Evolutionary conservation across 2,888 invertebrate species (phyloP).

Genomic region (Drosophila aldrichi): DNA sequence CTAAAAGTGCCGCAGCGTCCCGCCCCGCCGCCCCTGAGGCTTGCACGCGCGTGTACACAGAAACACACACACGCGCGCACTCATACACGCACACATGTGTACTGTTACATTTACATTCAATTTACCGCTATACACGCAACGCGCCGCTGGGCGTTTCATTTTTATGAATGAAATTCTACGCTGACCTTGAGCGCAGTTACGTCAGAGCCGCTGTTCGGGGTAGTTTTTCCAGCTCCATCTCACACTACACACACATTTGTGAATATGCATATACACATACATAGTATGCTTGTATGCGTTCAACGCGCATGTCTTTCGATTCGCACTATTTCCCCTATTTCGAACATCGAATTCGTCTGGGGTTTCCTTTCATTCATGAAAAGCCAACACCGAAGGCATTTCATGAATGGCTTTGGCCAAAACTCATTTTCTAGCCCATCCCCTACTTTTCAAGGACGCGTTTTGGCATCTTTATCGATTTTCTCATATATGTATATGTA

Average conservation of each 20-base stretch:
- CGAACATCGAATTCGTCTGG: slow-evolving; percentile 35
- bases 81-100: not conserved
- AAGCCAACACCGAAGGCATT: slow-evolving; percentile 24
- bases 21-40: not conserved
- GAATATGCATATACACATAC: not conserved
- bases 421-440: slow-evolving; percentile 11
- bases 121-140: slow-evolving; percentile 44
- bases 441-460: slow-evolving; percentile 65
- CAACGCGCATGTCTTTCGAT: slow-evolving; percentile 50
- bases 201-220: slow-evolving; percentile 60
- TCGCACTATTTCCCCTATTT: slow-evolving; percentile 14
- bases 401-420: slow-evolving; percentile 59
- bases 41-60: slow-evolving; percentile 62
- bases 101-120: slow-evolving; percentile 32
- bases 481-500: slow-evolving; percentile 29
- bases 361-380: slow-evolving; percentile 60
- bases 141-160: slow-evolving; percentile 52
- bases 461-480: slow-evolving; percentile 69
- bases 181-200: slow-evolving; percentile 76
- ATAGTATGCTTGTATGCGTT: not conserved
- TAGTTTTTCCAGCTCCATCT: slow-evolving; percentile 13
- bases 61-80: slow-evolving; percentile 22
- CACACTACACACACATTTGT: not conserved
- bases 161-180: slow-evolving; percentile 82
- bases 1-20: not conserved